Percentiles rank a stretch among this genome's conserved stretches.
Evolutionary conservation across 1,140 invertebrate species (phyloP).

Genomic region (Tetragnatha versicolor): DNA sequence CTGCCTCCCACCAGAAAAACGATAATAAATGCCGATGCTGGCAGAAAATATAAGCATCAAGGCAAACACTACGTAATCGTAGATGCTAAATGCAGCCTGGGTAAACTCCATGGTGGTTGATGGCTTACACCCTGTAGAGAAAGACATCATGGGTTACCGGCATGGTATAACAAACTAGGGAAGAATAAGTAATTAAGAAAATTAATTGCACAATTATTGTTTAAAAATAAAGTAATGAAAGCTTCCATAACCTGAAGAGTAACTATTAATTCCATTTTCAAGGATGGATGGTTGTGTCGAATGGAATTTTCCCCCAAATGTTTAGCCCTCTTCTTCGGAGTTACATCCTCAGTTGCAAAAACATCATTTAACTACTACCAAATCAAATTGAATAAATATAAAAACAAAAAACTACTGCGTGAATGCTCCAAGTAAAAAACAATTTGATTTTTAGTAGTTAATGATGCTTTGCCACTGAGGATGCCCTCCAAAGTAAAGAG

Average conservation of each 20-base stretch:
- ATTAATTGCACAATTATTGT: background rate
- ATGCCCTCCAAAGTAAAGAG: too few relatives aligned
- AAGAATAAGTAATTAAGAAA: too few relatives aligned
- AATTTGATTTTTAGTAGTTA: too few relatives aligned
- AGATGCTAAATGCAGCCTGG: background rate
- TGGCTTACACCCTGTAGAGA: background rate
- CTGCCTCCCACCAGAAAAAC: slow-evolving; percentile 85
- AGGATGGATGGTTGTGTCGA: background rate
- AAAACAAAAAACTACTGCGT: too few relatives aligned
- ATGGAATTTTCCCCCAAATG: too few relatives aligned
- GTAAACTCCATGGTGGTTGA: slow-evolving; percentile 14
- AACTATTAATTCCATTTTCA: background rate
- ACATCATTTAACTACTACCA: too few relatives aligned
- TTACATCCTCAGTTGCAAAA: too few relatives aligned
- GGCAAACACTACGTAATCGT: slow-evolving; percentile 74
- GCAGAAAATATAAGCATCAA: slow-evolving; percentile 65
- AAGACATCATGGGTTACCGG: background rate
- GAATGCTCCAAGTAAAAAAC: too few relatives aligned
- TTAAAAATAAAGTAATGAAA: background rate
- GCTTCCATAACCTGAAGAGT: background rate
- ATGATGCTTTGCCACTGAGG: too few relatives aligned
- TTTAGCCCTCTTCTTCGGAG: too few relatives aligned
- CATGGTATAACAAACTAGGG: background rate
- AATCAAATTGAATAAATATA: too few relatives aligned
- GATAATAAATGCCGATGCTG: slow-evolving; percentile 80